phyloP scores from a whole-genome alignment of 2,113 vertebrate genomes.

The Neotragus pygmaeus region DNA sequence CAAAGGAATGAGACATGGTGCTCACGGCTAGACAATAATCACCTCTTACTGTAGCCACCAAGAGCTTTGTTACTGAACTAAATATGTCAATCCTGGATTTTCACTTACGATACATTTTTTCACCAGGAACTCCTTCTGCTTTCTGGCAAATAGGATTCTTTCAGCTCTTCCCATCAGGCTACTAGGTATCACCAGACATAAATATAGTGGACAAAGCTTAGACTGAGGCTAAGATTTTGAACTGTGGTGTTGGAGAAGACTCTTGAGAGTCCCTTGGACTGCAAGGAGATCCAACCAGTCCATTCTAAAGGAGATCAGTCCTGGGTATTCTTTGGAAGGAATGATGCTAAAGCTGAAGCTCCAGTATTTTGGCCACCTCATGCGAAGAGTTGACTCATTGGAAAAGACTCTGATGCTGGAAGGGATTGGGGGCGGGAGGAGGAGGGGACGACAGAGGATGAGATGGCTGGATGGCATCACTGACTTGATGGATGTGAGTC shows the following conservation, averaged over 20 bases:
- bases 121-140: not conserved
- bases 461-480: no score
- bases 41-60: not conserved
- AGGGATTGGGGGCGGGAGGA: no score
- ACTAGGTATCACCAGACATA: not conserved
- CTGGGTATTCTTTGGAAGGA: no score
- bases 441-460: no score
- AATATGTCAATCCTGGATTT: not conserved
- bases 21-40: not conserved
- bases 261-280: no score
- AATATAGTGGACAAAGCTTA: not conserved
- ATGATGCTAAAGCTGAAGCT: no score
- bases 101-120: not conserved
- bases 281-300: no score
- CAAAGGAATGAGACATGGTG: not conserved
- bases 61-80: not conserved
- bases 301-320: no score
- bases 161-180: not conserved
- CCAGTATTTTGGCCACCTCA: no score
- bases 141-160: not conserved
- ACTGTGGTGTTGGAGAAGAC: no score
- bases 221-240: not conserved
- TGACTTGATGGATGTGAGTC: rapidly evolving
- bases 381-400: no score
- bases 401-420: no score